Conservation (phyloP, 1,140 invertebrate genomes). For the Tetranychus cinnabarinus region DNA sequence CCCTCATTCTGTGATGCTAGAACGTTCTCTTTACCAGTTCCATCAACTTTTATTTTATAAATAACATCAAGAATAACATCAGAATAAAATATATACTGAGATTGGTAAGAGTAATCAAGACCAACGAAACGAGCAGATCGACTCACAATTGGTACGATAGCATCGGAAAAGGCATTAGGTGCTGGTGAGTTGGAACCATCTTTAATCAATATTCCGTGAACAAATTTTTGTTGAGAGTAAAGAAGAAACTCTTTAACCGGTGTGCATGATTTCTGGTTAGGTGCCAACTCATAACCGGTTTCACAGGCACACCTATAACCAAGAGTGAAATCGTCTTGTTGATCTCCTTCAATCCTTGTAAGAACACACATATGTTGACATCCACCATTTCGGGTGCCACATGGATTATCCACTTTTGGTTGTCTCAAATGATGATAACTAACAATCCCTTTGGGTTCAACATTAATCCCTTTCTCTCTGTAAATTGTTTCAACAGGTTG, state of each 20-base stretch:
- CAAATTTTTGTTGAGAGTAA: constrained; percentile 89
- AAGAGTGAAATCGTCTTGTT: constrained; percentile 36
- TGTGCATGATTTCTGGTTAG: constrained; percentile 56
- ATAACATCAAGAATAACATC: constrained; percentile 92
- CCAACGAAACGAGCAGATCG: constrained; percentile 78
- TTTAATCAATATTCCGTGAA: constrained; percentile 76
- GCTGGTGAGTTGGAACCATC: constrained; percentile 20
- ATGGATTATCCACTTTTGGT: constrained; percentile 46
- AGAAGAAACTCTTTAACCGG: constrained; percentile 71
- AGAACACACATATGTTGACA: constrained; percentile 92
- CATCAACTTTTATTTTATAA: constrained; percentile 66
- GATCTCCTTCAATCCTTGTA: constrained; percentile 4
- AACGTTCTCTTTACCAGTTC: constrained; percentile 67
- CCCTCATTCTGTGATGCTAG: constrained; percentile 87
- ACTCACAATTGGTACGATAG: constrained; percentile 54
- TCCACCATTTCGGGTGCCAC: constrained; percentile 61
- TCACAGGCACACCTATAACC: constrained; percentile 83
- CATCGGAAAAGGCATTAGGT: constrained; percentile 71
- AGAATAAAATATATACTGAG: constrained; percentile 84
- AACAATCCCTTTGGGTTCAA: constrained; percentile 60
- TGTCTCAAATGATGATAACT: constrained; percentile 53
- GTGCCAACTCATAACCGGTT: constrained; percentile 53
- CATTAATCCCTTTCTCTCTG: constrained; percentile 40
- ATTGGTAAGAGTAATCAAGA: constrained; percentile 77
- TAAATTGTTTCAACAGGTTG: constrained; percentile 48